Percentiles rank a stretch among this genome's conserved stretches.
Conservation (phyloP, 92 coral and sea anemone species). For the Actinostola sp. region DNA sequence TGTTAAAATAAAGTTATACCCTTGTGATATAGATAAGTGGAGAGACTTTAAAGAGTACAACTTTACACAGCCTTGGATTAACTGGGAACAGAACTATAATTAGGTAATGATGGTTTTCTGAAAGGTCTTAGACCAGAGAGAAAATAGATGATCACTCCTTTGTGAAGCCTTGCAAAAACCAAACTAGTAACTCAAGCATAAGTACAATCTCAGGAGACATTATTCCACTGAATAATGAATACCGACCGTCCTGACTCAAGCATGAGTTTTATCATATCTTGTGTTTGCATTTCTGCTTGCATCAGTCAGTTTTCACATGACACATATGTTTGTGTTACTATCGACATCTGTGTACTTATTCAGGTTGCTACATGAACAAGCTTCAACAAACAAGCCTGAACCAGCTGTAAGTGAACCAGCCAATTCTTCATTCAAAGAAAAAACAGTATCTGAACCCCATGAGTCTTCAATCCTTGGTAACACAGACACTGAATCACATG, state of each 20-base stretch:
- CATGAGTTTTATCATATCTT: no score
- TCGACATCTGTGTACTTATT: no score
- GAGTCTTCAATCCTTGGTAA: background rate
- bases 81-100: conserved; percentile 88
- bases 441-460: background rate
- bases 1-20: background rate
- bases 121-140: no score
- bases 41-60: conserved; percentile 65
- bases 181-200: no score
- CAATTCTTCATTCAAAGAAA: background rate
- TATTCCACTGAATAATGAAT: no score
- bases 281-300: no score
- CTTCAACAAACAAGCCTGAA: background rate
- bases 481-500: background rate
- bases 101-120: conserved; percentile 61
- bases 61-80: conserved; percentile 85
- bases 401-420: conserved; percentile 3
- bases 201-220: no score
- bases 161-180: no score
- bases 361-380: conserved; percentile 24
- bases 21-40: conserved; percentile 68
- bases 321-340: no score
- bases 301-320: no score
- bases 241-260: no score
- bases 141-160: no score